Conservation (phyloP, 2,888 invertebrate genomes). For the Coleophora flavipennella region DNA sequence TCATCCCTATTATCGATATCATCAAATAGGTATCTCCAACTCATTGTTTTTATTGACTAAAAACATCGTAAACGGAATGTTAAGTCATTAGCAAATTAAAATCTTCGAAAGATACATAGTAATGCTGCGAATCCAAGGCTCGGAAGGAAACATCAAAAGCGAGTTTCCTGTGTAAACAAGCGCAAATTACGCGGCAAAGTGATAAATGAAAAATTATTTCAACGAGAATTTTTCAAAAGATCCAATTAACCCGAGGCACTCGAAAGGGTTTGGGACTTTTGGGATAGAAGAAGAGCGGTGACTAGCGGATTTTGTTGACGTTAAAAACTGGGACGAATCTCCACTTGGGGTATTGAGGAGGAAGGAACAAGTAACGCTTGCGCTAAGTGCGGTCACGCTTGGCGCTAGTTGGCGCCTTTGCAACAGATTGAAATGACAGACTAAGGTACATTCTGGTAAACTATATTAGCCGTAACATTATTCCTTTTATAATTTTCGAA, state of each 20-base stretch:
- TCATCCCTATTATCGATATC: too few species aligned
- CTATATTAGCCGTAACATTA: too few species aligned
- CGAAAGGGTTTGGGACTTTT: constrained; percentile 45
- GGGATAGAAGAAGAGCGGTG: constrained; percentile 41
- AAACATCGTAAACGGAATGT: neutral
- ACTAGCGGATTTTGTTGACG: constrained; percentile 46
- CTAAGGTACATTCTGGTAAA: too few species aligned
- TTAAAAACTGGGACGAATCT: constrained; percentile 40
- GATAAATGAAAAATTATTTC: constrained; percentile 51
- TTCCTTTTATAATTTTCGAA: too few species aligned
- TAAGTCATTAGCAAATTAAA: constrained; percentile 8
- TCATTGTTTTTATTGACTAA: too few species aligned
- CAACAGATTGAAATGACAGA: too few species aligned
- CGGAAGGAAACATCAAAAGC: constrained; percentile 28
- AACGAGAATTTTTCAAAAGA: constrained; percentile 48
- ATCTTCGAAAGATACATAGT: constrained; percentile 10
- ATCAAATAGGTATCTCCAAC: too few species aligned
- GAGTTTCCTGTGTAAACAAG: constrained; percentile 38
- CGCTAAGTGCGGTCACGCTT: too few species aligned
- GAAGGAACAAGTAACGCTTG: constrained; percentile 38
- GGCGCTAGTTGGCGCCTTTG: too few species aligned
- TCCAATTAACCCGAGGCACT: constrained; percentile 51
- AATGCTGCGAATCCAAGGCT: constrained; percentile 6
- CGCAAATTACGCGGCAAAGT: constrained; percentile 38
- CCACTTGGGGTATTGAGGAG: constrained; percentile 28